These are phyloP conservation scores for Drosophila nannoptera DNA, from an alignment of 1,140 invertebrate species.

Conservation along the genomic window DNA sequence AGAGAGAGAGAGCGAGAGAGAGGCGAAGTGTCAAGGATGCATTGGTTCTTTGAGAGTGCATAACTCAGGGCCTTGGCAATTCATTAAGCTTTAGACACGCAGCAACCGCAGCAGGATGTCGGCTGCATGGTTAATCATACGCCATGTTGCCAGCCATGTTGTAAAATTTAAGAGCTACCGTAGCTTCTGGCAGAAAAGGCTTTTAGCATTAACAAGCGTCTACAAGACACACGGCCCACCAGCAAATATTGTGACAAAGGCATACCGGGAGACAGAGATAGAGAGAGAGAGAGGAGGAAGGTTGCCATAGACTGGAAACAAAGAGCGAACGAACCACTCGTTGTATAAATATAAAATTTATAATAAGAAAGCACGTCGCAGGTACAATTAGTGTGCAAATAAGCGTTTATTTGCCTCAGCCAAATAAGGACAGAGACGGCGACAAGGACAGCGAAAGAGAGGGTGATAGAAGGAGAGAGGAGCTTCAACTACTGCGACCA, in stretches of 20 bases:
- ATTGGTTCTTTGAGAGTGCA: slow-evolving; percentile 13
- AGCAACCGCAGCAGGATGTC: slow-evolving; percentile 49
- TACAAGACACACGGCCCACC: slow-evolving; percentile 49
- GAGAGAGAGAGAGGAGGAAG: slow-evolving; percentile 18
- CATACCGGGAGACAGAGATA: slow-evolving; percentile 5
- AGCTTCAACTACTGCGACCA: not conserved
- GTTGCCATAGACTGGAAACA: not conserved
- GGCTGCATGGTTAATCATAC: slow-evolving; percentile 73
- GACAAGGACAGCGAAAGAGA: slow-evolving; percentile 2
- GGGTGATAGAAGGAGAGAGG: not conserved
- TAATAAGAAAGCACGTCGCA: slow-evolving; percentile 78
- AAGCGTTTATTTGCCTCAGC: slow-evolving; percentile 71
- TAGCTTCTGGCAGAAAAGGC: slow-evolving; percentile 45
- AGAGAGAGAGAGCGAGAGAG: too few species aligned
- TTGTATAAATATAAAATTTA: slow-evolving; percentile 73
- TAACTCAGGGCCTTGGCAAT: slow-evolving; percentile 41
- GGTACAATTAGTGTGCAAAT: slow-evolving; percentile 78
- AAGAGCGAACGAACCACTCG: slow-evolving; percentile 40
- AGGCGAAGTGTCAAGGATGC: slow-evolving; percentile 55
- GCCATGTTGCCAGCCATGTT: slow-evolving; percentile 47
- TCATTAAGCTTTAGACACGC: slow-evolving; percentile 61
- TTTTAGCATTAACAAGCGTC: slow-evolving; percentile 66
- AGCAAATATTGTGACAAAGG: slow-evolving; percentile 72
- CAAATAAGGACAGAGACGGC: slow-evolving; percentile 35
- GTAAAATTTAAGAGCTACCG: slow-evolving; percentile 51